phyloP scores from a whole-genome alignment of 1,140 invertebrate species.

The Brachystomella parvula region DNA sequence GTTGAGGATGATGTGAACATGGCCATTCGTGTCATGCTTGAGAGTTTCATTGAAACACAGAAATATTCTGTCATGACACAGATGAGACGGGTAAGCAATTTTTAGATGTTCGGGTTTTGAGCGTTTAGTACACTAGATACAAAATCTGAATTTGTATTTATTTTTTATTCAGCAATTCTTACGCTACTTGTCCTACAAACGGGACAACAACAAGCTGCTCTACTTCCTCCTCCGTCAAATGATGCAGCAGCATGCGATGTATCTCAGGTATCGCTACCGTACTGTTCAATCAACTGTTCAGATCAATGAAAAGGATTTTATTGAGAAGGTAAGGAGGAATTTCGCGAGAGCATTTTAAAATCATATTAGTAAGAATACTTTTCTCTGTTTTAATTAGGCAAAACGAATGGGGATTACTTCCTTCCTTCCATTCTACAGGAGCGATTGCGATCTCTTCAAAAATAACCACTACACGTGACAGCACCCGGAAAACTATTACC shows the following conservation, averaged over 20 bases:
- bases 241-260: slow-evolving; percentile 80
- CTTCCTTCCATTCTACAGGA: slow-evolving; percentile 84
- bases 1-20: slow-evolving; percentile 97
- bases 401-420: slow-evolving; percentile 86
- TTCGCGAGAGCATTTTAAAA: neutral
- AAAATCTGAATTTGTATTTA: slow-evolving; percentile 9
- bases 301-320: slow-evolving; percentile 82
- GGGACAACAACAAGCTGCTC: slow-evolving; percentile 91
- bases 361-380: neutral
- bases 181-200: slow-evolving; percentile 85
- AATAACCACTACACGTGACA: slow-evolving; percentile 82
- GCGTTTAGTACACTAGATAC: too few species aligned
- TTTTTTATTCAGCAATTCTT: slow-evolving; percentile 77
- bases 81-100: slow-evolving; percentile 74
- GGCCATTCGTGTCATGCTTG: slow-evolving; percentile 92
- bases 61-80: slow-evolving; percentile 95
- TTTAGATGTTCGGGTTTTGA: too few species aligned
- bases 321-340: neutral
- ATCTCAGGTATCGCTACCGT: slow-evolving; percentile 71
- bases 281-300: slow-evolving; percentile 67
- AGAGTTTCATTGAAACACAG: slow-evolving; percentile 97
- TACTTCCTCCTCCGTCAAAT: slow-evolving; percentile 92
- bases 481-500: slow-evolving; percentile 71
- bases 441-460: slow-evolving; percentile 80
- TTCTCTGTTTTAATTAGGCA: slow-evolving; percentile 56